These are phyloP conservation scores for Cheilosia variabilis DNA, from an alignment of 2,888 invertebrate species.

Conservation along the genomic window DNA sequence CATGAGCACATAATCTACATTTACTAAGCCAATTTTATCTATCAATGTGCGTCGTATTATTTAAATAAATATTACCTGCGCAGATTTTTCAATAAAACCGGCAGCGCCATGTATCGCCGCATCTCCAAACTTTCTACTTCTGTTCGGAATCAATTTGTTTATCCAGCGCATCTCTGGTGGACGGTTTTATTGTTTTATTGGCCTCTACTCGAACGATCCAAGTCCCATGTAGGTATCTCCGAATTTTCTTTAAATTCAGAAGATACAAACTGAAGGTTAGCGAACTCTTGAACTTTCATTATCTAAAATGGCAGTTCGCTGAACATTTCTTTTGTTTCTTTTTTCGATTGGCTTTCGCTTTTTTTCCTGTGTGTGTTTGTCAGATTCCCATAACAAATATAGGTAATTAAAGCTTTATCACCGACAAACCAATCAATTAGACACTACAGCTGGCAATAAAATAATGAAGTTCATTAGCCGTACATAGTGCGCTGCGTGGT, in stretches of 20 bases:
- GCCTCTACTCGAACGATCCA: not conserved
- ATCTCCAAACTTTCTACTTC: conserved; percentile 1
- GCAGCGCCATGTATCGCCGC: not conserved
- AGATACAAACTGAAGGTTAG: not conserved
- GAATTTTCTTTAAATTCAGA: not conserved
- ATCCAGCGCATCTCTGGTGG: not conserved
- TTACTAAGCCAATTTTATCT: too few relatives aligned
- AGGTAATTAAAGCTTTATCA: not conserved
- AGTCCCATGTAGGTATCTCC: not conserved
- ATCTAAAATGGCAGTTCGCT: not conserved
- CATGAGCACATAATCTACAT: too few relatives aligned
- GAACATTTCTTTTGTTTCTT: not conserved
- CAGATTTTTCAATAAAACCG: too few relatives aligned
- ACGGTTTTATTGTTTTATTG: not conserved
- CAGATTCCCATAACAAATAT: not conserved
- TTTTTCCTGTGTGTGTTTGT: too few relatives aligned
- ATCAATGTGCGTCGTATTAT: too few relatives aligned
- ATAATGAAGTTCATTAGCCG: not conserved
- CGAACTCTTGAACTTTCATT: not conserved
- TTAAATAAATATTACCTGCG: too few relatives aligned
- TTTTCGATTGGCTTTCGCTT: too few relatives aligned
- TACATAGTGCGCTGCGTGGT: not conserved
- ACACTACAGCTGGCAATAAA: not conserved
- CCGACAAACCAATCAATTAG: not conserved
- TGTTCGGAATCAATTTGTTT: not conserved